Evolutionary conservation across 2,888 invertebrate species (phyloP).

Genomic region (Xestia c-nigrum): DNA sequence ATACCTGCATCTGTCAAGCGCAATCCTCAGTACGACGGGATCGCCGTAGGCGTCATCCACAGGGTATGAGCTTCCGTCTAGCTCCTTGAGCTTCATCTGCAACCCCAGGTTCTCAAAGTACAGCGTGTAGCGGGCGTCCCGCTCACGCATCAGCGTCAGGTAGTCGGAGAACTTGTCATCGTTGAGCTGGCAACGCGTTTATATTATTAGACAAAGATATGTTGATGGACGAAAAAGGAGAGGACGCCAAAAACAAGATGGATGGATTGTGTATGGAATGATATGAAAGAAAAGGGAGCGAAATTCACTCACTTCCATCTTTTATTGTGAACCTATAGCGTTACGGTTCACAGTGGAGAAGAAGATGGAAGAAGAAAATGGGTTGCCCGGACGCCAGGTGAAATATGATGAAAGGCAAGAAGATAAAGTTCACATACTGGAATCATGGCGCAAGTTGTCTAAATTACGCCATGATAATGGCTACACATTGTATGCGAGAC

Average conservation of each 20-base stretch:
- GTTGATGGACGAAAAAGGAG: background rate
- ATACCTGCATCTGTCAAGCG: constrained; percentile 84
- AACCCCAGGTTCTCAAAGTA: constrained; percentile 86
- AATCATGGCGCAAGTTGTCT: background rate
- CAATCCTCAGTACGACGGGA: constrained; percentile 83
- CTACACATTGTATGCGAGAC: too few species aligned
- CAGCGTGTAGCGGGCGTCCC: constrained; percentile 85
- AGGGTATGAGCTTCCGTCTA: constrained; percentile 76
- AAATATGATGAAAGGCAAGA: background rate
- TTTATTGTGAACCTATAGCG: background rate
- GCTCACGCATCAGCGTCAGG: constrained; percentile 82
- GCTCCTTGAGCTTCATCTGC: constrained; percentile 81
- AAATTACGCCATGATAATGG: background rate
- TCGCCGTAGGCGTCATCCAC: constrained; percentile 77
- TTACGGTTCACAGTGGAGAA: background rate
- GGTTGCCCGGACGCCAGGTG: background rate
- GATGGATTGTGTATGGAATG: background rate
- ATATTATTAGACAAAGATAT: background rate
- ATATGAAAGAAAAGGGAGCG: background rate
- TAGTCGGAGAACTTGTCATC: constrained; percentile 84
- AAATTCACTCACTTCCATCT: too few species aligned
- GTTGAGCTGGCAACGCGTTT: constrained; percentile 73
- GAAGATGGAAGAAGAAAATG: background rate
- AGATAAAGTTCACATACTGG: background rate
- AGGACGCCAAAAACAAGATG: background rate